Base-by-base conservation (phyloP, 1,140 invertebrate genomes). In the Pollicipes pollicipes region DNA sequence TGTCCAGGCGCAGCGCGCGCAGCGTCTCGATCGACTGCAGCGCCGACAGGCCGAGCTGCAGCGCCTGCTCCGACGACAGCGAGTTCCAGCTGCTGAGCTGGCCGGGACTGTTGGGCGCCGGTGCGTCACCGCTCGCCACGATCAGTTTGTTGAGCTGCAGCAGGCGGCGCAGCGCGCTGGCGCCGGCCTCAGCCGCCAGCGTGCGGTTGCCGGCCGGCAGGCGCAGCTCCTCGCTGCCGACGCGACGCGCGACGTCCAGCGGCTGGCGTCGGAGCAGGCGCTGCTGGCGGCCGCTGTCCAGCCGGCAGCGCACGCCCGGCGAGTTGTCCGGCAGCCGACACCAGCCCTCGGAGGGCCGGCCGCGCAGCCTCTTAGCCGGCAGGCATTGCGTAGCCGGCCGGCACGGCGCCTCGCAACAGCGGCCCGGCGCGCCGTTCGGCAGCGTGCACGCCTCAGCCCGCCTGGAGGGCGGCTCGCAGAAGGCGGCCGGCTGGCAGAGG, bases 391-490 rank as follows among this genome's bases (percentile, higher is more conserved):
- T 24, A 21, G 45, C 45, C 45, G 45, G 45, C 45, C 45, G 45
- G 24, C 45, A 58, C 10, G 28, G 68, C 32, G 69, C 71, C 71
- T 67, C 29, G 75, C n/a, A n/a, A n/a, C n/a, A n/a, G n/a, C n/a
- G n/a, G n/a, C n/a, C n/a, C n/a, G n/a, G n/a, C n/a, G n/a, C n/a
- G n/a, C n/a, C n/a, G n/a, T n/a, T n/a, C n/a, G n/a, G n/a, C n/a
- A n/a, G n/a, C n/a, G n/a, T n/a, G n/a, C n/a, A n/a, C n/a, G n/a
- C n/a, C n/a, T n/a, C n/a, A n/a, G n/a, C n/a, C n/a, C n/a, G n/a
- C n/a, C n/a, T n/a, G n/a, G n/a, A n/a, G n/a, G n/a, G n/a, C n/a
- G n/a, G n/a, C n/a, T n/a, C n/a, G n/a, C n/a, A n/a, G n/a, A n/a
- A n/a, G n/a, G n/a, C n/a, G n/a, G n/a, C n/a, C n/a, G n/a, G n/a